Evolutionary conservation across 2,113 vertebrate species (phyloP).

Genomic region (Dromaius novaehollandiae): DNA sequence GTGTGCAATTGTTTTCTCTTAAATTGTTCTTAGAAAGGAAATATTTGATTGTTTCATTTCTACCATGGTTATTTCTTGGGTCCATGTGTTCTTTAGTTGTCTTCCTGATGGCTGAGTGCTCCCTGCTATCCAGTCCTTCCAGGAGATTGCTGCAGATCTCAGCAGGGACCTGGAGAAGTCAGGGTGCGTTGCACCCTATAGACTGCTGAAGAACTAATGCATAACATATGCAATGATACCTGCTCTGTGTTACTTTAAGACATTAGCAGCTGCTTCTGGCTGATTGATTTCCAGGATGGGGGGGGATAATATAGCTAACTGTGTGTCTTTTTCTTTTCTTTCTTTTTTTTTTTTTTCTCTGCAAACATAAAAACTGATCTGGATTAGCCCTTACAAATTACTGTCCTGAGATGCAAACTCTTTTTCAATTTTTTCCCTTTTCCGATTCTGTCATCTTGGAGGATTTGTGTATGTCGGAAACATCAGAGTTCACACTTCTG

Average conservation of each 20-base stretch:
- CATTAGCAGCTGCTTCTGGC: neutral
- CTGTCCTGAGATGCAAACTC: neutral
- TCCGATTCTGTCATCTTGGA: neutral
- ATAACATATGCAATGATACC: neutral
- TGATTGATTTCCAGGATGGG: neutral
- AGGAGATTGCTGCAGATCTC: neutral
- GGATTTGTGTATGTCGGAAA: too few relatives aligned
- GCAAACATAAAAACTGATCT: neutral
- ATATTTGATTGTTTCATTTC: too few relatives aligned
- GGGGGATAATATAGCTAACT: neutral
- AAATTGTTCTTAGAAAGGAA: too few relatives aligned
- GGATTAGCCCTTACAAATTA: neutral
- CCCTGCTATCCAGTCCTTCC: neutral
- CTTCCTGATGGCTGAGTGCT: neutral
- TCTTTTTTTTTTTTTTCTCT: neutral
- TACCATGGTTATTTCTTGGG: neutral
- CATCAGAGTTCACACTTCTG: neutral
- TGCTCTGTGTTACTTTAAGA: neutral
- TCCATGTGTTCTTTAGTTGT: neutral
- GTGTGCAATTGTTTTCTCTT: too few relatives aligned
- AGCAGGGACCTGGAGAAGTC: neutral
- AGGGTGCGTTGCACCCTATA: neutral
- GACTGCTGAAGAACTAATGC: neutral
- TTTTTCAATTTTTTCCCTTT: neutral
- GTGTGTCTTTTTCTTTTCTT: too few relatives aligned